phyloP scores from a whole-genome alignment of 2,888 invertebrate species.

The Phymatocera aterrima region DNA sequence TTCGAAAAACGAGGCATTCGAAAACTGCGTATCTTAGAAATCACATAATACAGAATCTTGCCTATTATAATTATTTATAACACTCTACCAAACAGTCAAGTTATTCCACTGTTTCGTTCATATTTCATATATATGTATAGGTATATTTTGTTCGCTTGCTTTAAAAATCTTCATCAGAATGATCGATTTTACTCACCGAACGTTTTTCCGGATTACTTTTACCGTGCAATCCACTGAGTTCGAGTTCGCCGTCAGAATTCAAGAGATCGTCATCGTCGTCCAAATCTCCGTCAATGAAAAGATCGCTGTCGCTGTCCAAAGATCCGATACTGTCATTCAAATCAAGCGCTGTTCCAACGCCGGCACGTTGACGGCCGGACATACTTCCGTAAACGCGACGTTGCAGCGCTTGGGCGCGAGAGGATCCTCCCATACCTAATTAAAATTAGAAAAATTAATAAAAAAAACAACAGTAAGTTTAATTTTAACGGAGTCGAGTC shows the following conservation, averaged over 20 bases:
- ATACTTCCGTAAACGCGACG: conserved; percentile 79
- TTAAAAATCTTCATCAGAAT: conserved; percentile 72
- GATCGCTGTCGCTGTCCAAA: conserved; percentile 75
- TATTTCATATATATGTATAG: too few species aligned
- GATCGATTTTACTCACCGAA: conserved; percentile 68
- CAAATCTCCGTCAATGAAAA: conserved; percentile 79
- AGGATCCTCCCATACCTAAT: conserved; percentile 18
- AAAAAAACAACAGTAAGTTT: background rate
- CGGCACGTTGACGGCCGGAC: conserved; percentile 72
- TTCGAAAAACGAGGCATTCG: background rate
- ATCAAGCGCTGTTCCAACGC: conserved; percentile 64
- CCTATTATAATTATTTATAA: too few species aligned
- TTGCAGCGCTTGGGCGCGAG: conserved; percentile 60
- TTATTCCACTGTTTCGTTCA: too few species aligned
- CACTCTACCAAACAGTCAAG: too few species aligned
- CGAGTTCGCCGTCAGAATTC: conserved; percentile 63
- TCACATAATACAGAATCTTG: background rate
- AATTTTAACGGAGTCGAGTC: background rate
- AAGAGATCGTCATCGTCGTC: conserved; percentile 77
- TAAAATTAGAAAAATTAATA: background rate
- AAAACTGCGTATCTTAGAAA: background rate
- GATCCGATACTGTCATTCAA: conserved; percentile 68
- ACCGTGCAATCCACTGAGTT: conserved; percentile 61
- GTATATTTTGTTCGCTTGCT: too few species aligned
- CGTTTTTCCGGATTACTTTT: conserved; percentile 67